A percentile compares a stretch with the other conserved stretches of the same genome.
phyloP scores from a whole-genome alignment of 1,140 invertebrate genomes.

The Mycetomoellerius zeteki region DNA sequence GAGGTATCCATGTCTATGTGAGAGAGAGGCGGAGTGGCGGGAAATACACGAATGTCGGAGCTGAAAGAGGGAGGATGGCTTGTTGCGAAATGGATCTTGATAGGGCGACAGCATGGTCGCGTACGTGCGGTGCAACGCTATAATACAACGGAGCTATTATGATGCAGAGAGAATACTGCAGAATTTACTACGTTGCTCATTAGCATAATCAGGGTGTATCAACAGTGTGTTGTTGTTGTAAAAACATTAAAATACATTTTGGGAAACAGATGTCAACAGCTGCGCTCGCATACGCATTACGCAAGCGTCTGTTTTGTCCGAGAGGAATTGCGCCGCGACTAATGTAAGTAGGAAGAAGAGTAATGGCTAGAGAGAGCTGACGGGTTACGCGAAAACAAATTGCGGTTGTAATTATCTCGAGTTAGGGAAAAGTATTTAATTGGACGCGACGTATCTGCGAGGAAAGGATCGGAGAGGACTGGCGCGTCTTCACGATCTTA shows the following conservation, averaged over 20 bases:
- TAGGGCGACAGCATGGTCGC: slow-evolving; percentile 58
- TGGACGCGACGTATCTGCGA: slow-evolving; percentile 29
- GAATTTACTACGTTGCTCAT: slow-evolving; percentile 21
- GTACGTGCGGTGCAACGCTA: slow-evolving; percentile 44
- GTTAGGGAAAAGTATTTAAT: slow-evolving; percentile 57
- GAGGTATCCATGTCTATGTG: neutral
- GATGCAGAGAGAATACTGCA: neutral
- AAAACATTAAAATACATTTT: slow-evolving; percentile 21
- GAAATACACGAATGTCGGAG: slow-evolving; percentile 32
- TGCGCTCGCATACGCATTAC: neutral
- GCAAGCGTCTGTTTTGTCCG: neutral
- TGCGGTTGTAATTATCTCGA: slow-evolving; percentile 41
- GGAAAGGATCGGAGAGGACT: neutral
- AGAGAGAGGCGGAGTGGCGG: slow-evolving; percentile 14
- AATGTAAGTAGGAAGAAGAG: slow-evolving; percentile 41
- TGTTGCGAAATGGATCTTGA: slow-evolving; percentile 72
- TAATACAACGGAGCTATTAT: slow-evolving; percentile 8
- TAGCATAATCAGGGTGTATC: slow-evolving; percentile 24
- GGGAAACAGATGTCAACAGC: slow-evolving; percentile 24
- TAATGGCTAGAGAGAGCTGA: slow-evolving; percentile 8
- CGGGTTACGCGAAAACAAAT: slow-evolving; percentile 45
- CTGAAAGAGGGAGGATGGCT: slow-evolving; percentile 55
- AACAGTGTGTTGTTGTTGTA: neutral
- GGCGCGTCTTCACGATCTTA: slow-evolving; percentile 68
- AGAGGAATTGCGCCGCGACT: neutral